Percentiles rank a stretch among this genome's conserved stretches.
Conservation (phyloP, 2,797 vertebrate species). For the Pseudochirops cupreus region DNA sequence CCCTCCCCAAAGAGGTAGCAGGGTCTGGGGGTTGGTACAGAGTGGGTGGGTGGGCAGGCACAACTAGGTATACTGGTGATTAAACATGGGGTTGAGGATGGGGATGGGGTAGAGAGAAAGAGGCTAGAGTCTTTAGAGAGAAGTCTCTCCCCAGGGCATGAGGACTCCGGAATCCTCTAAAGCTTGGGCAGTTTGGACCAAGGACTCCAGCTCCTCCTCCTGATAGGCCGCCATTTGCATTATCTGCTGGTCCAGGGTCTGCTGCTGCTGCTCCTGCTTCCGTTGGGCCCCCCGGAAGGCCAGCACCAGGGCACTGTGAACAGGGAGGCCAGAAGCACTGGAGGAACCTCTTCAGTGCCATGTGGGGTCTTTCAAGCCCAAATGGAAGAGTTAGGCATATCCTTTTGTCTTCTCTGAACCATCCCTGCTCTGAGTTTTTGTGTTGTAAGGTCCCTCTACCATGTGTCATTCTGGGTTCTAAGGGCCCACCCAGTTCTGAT, state of each 20-base stretch:
- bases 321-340: conserved; percentile 4
- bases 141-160: conserved; percentile 53
- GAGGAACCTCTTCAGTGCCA: not conserved
- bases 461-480: not conserved
- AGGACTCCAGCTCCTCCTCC: conserved; percentile 79
- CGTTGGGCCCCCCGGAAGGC: conserved; percentile 89
- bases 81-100: not conserved
- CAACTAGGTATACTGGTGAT: not conserved
- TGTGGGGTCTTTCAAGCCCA: not conserved
- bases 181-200: conserved; percentile 79
- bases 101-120: not conserved
- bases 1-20: not conserved
- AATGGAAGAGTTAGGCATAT: not conserved
- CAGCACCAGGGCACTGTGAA: conserved; percentile 88
- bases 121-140: conserved; percentile 25
- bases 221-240: conserved; percentile 87
- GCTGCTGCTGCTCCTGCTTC: conserved; percentile 92
- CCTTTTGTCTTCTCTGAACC: not conserved
- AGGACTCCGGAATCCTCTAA: conserved; percentile 84
- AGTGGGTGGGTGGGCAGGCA: not conserved
- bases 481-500: not conserved
- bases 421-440: not conserved
- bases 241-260: conserved; percentile 89
- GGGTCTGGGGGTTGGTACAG: not conserved
- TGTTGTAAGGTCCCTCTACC: not conserved